Evolutionary conservation across 2,888 invertebrate genomes (phyloP).

Genomic region (Phortica okadai): DNA sequence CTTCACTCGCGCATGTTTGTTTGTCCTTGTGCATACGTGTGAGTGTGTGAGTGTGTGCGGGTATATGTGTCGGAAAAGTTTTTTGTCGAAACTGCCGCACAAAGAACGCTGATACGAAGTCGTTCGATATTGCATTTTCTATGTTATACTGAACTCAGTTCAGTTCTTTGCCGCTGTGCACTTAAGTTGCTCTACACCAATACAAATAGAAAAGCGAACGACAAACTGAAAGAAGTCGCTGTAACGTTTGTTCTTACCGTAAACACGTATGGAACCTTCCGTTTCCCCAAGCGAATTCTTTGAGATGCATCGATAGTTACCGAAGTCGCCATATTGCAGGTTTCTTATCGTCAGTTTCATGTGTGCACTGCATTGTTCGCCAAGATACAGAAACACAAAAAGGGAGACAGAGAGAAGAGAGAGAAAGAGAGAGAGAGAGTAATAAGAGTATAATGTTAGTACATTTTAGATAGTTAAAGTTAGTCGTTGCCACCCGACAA

Average conservation of each 20-base stretch:
- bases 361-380: slow-evolving; percentile 80
- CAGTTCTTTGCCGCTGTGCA: slow-evolving; percentile 3
- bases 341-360: slow-evolving; percentile 93
- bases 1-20: background rate
- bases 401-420: background rate
- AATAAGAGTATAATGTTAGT: background rate
- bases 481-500: slow-evolving; percentile 10
- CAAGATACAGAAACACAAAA: slow-evolving; percentile 7
- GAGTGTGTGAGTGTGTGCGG: slow-evolving; percentile 34
- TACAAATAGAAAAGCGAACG: background rate
- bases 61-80: slow-evolving; percentile 59
- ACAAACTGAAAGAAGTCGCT: slow-evolving; percentile 15
- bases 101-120: slow-evolving; percentile 53
- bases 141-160: slow-evolving; percentile 16
- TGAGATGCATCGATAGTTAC: slow-evolving; percentile 94
- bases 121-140: slow-evolving; percentile 62
- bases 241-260: slow-evolving; percentile 81
- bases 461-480: slow-evolving; percentile 17
- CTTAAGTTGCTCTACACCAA: slow-evolving; percentile 21
- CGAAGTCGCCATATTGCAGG: slow-evolving; percentile 89
- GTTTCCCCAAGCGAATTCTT: slow-evolving; percentile 96
- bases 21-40: background rate
- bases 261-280: slow-evolving; percentile 93
- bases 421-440: slow-evolving; percentile 13
- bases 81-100: slow-evolving; percentile 65